Evolutionary conservation across 2,888 invertebrate species (phyloP), one percentile per base, ranked within the genome.

Genomic region (Acrobasis suavella): DNA sequence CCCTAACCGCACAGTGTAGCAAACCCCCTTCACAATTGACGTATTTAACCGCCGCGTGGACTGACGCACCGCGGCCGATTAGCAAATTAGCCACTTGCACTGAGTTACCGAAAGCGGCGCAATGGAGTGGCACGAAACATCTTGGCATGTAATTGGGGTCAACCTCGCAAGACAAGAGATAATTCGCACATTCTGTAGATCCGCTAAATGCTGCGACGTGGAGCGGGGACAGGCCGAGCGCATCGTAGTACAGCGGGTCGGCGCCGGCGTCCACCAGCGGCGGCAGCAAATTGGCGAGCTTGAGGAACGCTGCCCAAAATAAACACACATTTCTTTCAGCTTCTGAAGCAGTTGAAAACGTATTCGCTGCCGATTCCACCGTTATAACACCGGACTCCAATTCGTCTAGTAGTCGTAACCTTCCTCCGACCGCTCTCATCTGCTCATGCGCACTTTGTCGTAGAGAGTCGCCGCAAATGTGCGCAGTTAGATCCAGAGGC

Each of bases 101-200:
- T 67, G 97, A 95, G 78, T 97, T 96, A 14, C 97, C 97, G 86
- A 97, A 97, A 42, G 97, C 97, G 14, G 98, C 97, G 81, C 97
- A 97, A 84, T 98, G 98, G 64, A 98, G 93, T 0, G 98, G 97
- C 55, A 96, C 96, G 80, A 96, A 96, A 72, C 95, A 94, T 80
- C 95, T 95, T 65, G 94, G 94, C 77, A 94, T 93, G 60, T 94
- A 93, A 85, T 96, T 95, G 9, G 96, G 94, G 74, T 95, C 95
- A 69, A 94, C 93, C 1, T 95, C 96, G 73, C 94, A 93, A 38
- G 94, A 86, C 56, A 97, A 93, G 60, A 97, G 91, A 77, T 94
- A 95, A 71, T 93, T 94, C 9, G 96, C 94, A 67, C 96, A 95
- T 16, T 95, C 94, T 58, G 94, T 84, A 68, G 95, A 96, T n/a